Percentiles rank a stretch among this genome's conserved stretches.
Conservation (phyloP, 2,888 invertebrate genomes). For the Aporophyla lueneburgensis region DNA sequence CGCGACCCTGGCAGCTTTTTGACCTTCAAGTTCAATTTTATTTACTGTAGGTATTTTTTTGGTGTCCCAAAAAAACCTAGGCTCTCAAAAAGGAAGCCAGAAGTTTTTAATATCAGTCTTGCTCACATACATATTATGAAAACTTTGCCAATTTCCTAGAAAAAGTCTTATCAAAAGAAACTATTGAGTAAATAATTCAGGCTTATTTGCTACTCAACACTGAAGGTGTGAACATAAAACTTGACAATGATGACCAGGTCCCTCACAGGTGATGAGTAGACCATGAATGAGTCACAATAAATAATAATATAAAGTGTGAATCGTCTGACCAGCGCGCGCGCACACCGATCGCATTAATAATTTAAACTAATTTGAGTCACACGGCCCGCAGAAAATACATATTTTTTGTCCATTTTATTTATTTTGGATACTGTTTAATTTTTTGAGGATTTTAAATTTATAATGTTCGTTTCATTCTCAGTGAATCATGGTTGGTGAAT, state of each 20-base stretch:
- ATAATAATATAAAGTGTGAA: slow-evolving; percentile 48
- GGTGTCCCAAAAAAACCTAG: background rate
- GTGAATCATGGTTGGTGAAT: background rate
- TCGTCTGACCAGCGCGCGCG: slow-evolving; percentile 27
- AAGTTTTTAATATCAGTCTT: background rate
- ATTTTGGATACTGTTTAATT: slow-evolving; percentile 54
- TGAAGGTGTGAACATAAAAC: slow-evolving; percentile 3
- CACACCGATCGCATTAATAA: slow-evolving; percentile 53
- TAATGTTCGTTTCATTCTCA: no score
- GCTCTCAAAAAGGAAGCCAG: no score
- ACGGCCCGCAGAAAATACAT: slow-evolving; percentile 28
- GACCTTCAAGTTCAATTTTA: background rate
- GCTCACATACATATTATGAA: background rate
- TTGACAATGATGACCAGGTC: slow-evolving; percentile 1
- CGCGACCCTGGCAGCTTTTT: no score
- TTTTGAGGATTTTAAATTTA: background rate
- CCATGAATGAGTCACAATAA: slow-evolving; percentile 54
- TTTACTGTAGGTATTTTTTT: background rate
- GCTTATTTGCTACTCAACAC: background rate
- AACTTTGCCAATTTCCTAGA: background rate
- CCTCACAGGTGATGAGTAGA: slow-evolving; percentile 31
- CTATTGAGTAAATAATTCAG: slow-evolving; percentile 9
- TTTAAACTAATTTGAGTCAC: slow-evolving; percentile 67
- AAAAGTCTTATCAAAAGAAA: slow-evolving; percentile 2
- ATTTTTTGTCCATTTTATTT: slow-evolving; percentile 59